Evolutionary conservation across 2,888 invertebrate species (phyloP).

Genomic region (Anaspis maculata): DNA sequence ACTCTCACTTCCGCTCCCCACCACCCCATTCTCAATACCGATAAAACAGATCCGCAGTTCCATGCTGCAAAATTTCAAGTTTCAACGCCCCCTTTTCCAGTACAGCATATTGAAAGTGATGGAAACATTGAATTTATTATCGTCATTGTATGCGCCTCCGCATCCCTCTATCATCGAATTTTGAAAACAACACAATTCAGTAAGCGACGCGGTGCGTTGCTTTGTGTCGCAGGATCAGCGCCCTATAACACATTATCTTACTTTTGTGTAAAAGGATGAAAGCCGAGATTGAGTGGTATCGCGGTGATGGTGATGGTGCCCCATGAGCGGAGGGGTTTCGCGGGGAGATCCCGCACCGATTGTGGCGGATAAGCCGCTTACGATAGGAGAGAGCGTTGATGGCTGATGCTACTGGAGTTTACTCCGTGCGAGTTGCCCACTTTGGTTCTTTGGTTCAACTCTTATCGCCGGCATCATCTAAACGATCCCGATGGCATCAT

Average conservation of each 20-base stretch:
- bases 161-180: constrained; percentile 21
- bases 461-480: no score
- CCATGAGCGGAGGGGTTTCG: constrained; percentile 1
- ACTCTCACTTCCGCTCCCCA: no score
- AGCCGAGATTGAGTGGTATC: constrained; percentile 26
- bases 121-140: constrained; percentile 9
- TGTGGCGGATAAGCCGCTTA: constrained; percentile 14
- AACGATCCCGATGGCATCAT: no score
- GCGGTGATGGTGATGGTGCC: constrained; percentile 2
- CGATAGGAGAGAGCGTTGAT: no score
- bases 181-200: constrained; percentile 23
- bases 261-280: constrained; percentile 33
- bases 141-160: constrained; percentile 11
- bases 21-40: no score
- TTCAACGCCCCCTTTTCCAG: no score
- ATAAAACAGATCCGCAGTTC: no score
- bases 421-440: no score
- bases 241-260: constrained; percentile 38
- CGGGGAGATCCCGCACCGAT: constrained; percentile 8
- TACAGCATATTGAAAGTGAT: no score
- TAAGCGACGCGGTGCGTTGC: constrained; percentile 18
- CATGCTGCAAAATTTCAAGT: no score
- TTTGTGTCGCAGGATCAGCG: constrained; percentile 19
- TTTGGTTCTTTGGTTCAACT: no score
- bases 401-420: no score